Evolutionary conservation across 2,797 vertebrate genomes (phyloP).

Genomic region (Merluccius polli): DNA sequence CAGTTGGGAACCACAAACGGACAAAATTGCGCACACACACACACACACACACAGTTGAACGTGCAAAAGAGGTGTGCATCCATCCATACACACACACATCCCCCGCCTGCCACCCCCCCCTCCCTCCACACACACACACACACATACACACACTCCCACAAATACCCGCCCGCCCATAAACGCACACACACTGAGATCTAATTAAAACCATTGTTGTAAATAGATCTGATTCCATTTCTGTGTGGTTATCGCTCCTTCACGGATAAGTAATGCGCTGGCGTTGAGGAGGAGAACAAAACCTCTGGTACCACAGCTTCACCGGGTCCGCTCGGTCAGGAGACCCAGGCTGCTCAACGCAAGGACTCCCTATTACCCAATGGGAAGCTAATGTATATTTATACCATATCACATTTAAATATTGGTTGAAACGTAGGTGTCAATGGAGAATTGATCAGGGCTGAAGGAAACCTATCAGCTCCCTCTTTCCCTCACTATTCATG

Average conservation of each 20-base stretch:
- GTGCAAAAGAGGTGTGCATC: background rate
- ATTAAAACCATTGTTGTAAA: slow-evolving; percentile 70
- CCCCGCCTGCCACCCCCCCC: background rate
- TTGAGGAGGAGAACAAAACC: slow-evolving; percentile 48
- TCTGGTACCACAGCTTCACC: slow-evolving; percentile 16
- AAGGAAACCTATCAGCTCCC: background rate
- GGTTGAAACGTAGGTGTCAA: background rate
- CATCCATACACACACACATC: slow-evolving; percentile 8
- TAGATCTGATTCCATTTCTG: slow-evolving; percentile 70
- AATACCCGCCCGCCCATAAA: background rate
- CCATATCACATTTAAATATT: slow-evolving; percentile 11
- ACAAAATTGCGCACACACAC: slow-evolving; percentile 4
- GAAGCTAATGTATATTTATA: slow-evolving; percentile 13
- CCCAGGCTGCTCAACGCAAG: too few relatives aligned
- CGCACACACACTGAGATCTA: slow-evolving; percentile 48
- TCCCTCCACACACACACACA: slow-evolving; percentile 28
- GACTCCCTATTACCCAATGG: background rate
- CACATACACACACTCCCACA: background rate
- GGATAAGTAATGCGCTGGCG: slow-evolving; percentile 70
- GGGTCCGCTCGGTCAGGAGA: background rate
- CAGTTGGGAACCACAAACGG: background rate
- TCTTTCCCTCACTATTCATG: slow-evolving; percentile 1
- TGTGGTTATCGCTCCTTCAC: slow-evolving; percentile 69
- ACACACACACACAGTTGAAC: slow-evolving; percentile 8
- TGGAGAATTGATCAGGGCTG: background rate